These are phyloP conservation scores for Danio jaintianensis DNA, from an alignment of 2,797 vertebrate species.

Conservation along the genomic window DNA sequence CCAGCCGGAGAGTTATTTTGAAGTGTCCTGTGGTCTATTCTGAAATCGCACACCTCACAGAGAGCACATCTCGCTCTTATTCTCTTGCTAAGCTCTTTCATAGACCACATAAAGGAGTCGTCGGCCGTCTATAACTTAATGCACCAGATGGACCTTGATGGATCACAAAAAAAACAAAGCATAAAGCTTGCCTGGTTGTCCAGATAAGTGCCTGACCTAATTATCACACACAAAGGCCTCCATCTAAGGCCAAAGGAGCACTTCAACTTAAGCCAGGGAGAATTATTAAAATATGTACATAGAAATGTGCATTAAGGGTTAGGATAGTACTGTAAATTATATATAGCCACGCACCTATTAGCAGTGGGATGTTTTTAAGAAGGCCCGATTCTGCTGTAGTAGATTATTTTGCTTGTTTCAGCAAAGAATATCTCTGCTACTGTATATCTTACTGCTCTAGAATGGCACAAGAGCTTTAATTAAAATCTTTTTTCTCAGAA, in stretches of 20 bases:
- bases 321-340: neutral
- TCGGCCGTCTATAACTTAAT: constrained; percentile 67
- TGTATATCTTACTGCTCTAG: neutral
- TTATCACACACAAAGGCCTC: constrained; percentile 62
- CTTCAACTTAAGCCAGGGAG: constrained; percentile 46
- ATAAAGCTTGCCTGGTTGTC: constrained; percentile 48
- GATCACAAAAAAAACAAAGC: constrained; percentile 53
- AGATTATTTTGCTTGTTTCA: constrained; percentile 10
- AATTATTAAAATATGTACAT: constrained; percentile 53
- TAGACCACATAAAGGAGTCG: constrained; percentile 43
- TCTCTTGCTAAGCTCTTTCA: constrained; percentile 34
- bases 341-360: constrained; percentile 2
- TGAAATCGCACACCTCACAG: constrained; percentile 44
- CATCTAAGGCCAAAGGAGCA: constrained; percentile 51
- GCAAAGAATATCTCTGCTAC: neutral
- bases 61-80: constrained; percentile 33
- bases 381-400: neutral
- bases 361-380: neutral
- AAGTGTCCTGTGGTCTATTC: constrained; percentile 44
- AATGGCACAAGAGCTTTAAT: neutral
- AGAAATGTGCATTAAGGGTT: constrained; percentile 49
- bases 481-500: constrained; percentile 1
- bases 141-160: constrained; percentile 63
- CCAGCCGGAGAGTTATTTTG: constrained; percentile 44
- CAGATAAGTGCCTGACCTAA: constrained; percentile 65